Conservation (phyloP, 35 echinoderm and acorn worm species). For the Lytechinus variegatus region DNA sequence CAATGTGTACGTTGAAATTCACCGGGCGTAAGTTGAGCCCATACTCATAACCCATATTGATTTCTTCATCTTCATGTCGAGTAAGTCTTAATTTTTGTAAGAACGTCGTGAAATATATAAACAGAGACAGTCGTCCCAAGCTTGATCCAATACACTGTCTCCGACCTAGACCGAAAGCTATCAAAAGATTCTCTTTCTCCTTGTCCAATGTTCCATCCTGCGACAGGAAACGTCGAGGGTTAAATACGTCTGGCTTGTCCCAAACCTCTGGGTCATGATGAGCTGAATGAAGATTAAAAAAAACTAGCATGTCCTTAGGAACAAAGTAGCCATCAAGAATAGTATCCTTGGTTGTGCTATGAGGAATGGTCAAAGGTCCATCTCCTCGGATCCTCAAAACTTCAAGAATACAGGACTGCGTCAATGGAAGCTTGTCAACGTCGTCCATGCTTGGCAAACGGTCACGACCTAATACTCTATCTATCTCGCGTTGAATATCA, state of each 20-base stretch:
- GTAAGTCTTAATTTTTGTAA: constrained; percentile 58
- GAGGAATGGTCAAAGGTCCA: constrained; percentile 49
- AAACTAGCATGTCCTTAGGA: constrained; percentile 57
- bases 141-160: constrained; percentile 69
- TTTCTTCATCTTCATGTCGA: constrained; percentile 40
- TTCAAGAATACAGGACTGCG: constrained; percentile 62
- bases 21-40: not conserved
- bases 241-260: constrained; percentile 60
- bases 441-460: constrained; percentile 60
- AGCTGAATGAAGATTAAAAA: constrained; percentile 63
- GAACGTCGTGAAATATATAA: constrained; percentile 66
- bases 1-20: not conserved
- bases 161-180: constrained; percentile 66
- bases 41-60: not conserved
- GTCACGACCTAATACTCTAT: constrained; percentile 54
- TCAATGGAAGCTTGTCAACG: constrained; percentile 52
- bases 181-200: constrained; percentile 46
- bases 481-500: constrained; percentile 56
- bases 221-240: constrained; percentile 59
- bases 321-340: constrained; percentile 59
- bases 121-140: constrained; percentile 63
- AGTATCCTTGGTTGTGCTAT: constrained; percentile 58
- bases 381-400: constrained; percentile 37
- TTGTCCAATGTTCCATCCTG: constrained; percentile 59
- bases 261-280: constrained; percentile 59